phyloP scores from a whole-genome alignment of 2,888 invertebrate species.

The Drosophila acutilabella region DNA sequence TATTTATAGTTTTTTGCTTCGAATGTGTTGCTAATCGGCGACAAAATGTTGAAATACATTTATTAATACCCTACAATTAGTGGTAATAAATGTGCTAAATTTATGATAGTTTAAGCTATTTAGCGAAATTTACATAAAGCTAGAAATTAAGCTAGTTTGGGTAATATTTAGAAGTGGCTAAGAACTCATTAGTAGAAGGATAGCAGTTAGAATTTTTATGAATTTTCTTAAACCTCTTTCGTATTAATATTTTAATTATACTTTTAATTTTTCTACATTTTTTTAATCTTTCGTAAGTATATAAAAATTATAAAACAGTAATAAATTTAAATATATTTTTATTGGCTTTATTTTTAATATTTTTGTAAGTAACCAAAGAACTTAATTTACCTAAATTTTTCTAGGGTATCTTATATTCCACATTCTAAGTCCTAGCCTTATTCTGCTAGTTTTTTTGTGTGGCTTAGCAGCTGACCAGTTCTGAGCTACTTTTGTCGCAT shows the following conservation, averaged over 20 bases:
- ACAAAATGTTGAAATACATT: slow-evolving; percentile 18
- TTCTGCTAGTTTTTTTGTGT: slow-evolving; percentile 7
- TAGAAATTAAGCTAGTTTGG: no score
- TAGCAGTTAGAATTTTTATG: no score
- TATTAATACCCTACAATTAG: slow-evolving; percentile 5
- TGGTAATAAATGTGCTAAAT: not conserved
- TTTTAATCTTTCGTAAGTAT: no score
- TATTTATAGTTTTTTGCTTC: slow-evolving; percentile 24
- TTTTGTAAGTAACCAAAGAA: no score
- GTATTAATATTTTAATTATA: no score
- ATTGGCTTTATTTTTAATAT: no score
- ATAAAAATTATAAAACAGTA: no score
- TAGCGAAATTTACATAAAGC: not conserved
- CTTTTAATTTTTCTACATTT: no score
- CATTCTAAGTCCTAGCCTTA: not conserved
- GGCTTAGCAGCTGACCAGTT: slow-evolving; percentile 43
- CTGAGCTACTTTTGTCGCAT: slow-evolving; percentile 23
- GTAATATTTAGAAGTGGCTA: no score
- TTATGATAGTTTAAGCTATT: not conserved
- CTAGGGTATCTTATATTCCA: not conserved
- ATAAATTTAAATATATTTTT: no score
- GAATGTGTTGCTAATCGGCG: slow-evolving; percentile 15
- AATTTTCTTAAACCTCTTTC: no score
- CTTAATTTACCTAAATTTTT: not conserved
- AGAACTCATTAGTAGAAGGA: no score